These are phyloP conservation scores for Phrixothrix hirtus DNA, from an alignment of 2,888 invertebrate genomes.

Conservation along the genomic window DNA sequence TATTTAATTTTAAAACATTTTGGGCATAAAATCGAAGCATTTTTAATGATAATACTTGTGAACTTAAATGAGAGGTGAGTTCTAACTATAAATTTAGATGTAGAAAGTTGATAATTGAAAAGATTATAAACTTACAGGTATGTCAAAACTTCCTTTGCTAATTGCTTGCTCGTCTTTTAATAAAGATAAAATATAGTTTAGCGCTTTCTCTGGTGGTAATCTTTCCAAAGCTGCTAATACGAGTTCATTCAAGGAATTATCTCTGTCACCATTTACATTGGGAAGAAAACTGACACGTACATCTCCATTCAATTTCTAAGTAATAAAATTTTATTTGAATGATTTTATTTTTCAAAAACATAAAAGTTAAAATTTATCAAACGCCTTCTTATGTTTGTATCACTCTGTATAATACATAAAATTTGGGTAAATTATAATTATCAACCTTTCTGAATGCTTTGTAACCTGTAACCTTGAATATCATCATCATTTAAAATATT, in stretches of 20 bases:
- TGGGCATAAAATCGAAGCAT: slow-evolving; percentile 70
- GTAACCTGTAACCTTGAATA: too few relatives aligned
- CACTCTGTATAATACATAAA: too few relatives aligned
- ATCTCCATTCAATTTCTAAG: slow-evolving; percentile 69
- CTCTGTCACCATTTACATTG: slow-evolving; percentile 63
- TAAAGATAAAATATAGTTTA: slow-evolving; percentile 63
- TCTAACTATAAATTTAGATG: slow-evolving; percentile 51
- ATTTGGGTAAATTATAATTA: too few relatives aligned
- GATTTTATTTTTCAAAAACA: too few relatives aligned
- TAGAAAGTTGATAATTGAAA: background rate
- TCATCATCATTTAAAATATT: too few relatives aligned
- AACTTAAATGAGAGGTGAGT: slow-evolving; percentile 61
- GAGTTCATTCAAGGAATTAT: slow-evolving; percentile 69
- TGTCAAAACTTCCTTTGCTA: slow-evolving; percentile 58
- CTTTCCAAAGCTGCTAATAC: slow-evolving; percentile 69
- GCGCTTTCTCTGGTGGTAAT: slow-evolving; percentile 63
- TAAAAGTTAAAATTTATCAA: too few relatives aligned
- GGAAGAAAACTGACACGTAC: slow-evolving; percentile 74
- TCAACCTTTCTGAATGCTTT: too few relatives aligned
- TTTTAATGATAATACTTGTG: slow-evolving; percentile 68
- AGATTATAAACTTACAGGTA: slow-evolving; percentile 58
- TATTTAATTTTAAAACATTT: slow-evolving; percentile 69
- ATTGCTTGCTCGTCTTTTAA: slow-evolving; percentile 59
- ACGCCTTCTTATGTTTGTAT: too few relatives aligned
- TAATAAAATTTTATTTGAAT: slow-evolving; percentile 3